Base-by-base conservation (phyloP, 2,888 invertebrate species). In the Amphipoea oculea region DNA sequence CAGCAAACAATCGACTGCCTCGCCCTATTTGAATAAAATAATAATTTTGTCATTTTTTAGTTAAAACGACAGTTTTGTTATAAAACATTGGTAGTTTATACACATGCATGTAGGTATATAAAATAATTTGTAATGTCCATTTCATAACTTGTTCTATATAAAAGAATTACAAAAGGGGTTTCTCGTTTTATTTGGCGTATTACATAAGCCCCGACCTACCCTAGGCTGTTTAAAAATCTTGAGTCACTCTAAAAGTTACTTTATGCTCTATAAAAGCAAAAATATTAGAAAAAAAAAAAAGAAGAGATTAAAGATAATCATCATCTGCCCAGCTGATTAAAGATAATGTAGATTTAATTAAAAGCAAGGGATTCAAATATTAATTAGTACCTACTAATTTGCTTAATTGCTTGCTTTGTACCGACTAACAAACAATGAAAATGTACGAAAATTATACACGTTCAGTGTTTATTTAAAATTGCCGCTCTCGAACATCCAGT, bases 21-120 rank as follows among this genome's bases (percentile, higher is more conserved):
- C 76, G 71, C 73, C 69, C 45, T 62, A 68, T 67, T 75, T 67
- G 57, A 77, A 78, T 70, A 76, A 84, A 85, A 81, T 89, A 84
- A 90, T 92, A 93, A 95, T 94, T 95, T 95, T 94, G 95, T 94
- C 94, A 91, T 95, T 95, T 96, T 95, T 93, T 93, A 82, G 89
- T 84, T 93, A 94, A 96, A 95, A 95, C 92, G 94, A 94, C 95
- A 95, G 93, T 95, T 94, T 90, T 92, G 85, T 86, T 90, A 88
- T 85, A 67, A 86, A 80, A 77, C 82, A 88, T 83, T 72, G 78
- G 78, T 82, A 83, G 74, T 83, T 60, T 85, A 76, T 83, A 82
- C 75, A 88, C 78, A 69, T 73, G 40, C 78, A 71, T 73, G 40
- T 86, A 86, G 87, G 68, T 84, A 83, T 82, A 70, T 76, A 76